Conservation (phyloP, 2,797 vertebrate genomes). For the Acrossocheilus wenchowensis region DNA sequence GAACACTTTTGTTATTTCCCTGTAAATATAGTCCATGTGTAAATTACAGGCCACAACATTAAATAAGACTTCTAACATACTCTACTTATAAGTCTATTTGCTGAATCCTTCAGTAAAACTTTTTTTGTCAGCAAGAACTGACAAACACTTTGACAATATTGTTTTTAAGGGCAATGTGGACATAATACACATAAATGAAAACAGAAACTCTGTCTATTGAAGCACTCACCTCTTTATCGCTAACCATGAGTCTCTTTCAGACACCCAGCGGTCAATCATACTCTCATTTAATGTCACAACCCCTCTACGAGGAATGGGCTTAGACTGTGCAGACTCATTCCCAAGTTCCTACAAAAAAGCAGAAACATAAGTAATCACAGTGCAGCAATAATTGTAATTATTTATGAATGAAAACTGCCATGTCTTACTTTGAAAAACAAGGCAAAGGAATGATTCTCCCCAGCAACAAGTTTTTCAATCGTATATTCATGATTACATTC, state of each 20-base stretch:
- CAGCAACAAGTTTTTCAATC: slow-evolving; percentile 65
- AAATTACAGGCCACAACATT: neutral
- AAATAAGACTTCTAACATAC: neutral
- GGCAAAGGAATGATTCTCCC: slow-evolving; percentile 71
- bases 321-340: neutral
- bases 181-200: too few relatives aligned
- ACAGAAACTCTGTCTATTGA: too few relatives aligned
- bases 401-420: neutral
- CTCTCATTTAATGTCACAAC: slow-evolving; percentile 54
- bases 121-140: too few relatives aligned
- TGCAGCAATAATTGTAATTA: neutral
- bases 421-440: slow-evolving; percentile 11
- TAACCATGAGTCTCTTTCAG: slow-evolving; percentile 57
- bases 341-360: slow-evolving; percentile 14
- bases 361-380: neutral
- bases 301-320: neutral
- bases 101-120: too few relatives aligned
- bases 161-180: too few relatives aligned
- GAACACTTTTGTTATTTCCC: slow-evolving; percentile 74
- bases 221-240: slow-evolving; percentile 65
- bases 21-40: slow-evolving; percentile 45
- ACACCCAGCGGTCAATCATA: slow-evolving; percentile 66
- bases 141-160: too few relatives aligned
- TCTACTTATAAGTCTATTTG: neutral
- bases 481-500: neutral